phyloP scores from a whole-genome alignment of 2,888 invertebrate genomes.

The Drosophila leonis region DNA sequence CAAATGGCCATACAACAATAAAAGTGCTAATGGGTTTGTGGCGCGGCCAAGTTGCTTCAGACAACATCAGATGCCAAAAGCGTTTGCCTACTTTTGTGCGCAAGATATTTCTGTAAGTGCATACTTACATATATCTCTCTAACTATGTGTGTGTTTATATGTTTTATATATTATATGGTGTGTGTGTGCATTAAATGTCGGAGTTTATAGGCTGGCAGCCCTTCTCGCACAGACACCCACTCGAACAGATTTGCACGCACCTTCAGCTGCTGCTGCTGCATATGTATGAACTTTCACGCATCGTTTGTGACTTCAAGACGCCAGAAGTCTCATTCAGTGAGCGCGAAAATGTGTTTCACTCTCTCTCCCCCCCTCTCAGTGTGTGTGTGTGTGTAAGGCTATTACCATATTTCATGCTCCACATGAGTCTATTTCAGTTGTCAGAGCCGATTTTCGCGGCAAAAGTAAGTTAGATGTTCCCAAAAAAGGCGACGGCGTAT shows the following conservation, averaged over 20 bases:
- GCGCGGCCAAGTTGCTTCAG: constrained; percentile 27
- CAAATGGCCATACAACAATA: constrained; percentile 31
- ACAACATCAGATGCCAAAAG: constrained; percentile 32
- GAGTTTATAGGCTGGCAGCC: constrained; percentile 55
- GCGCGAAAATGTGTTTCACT: constrained; percentile 5
- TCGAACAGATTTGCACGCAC: constrained; percentile 29
- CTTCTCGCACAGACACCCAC: constrained; percentile 24
- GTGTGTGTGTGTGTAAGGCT: constrained; percentile 30
- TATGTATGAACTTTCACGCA: constrained; percentile 51
- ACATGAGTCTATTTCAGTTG: constrained; percentile 69
- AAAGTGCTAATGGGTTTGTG: constrained; percentile 19
- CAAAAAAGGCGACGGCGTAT: constrained; percentile 17
- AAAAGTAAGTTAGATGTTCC: constrained; percentile 45
- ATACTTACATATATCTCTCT: constrained; percentile 7
- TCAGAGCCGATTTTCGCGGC: constrained; percentile 50
- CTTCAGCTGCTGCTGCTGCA: constrained; percentile 16
- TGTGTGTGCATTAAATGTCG: constrained; percentile 55
- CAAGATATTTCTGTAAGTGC: constrained; percentile 30
- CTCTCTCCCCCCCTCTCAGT: neutral
- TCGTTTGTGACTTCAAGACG: constrained; percentile 32
- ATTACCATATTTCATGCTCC: constrained; percentile 79
- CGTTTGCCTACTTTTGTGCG: constrained; percentile 60
- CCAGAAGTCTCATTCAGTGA: constrained; percentile 1
- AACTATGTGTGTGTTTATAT: neutral
- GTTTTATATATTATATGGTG: no score